Base-by-base conservation (phyloP, 2,113 vertebrate species). In the Camelus bactrianus region DNA sequence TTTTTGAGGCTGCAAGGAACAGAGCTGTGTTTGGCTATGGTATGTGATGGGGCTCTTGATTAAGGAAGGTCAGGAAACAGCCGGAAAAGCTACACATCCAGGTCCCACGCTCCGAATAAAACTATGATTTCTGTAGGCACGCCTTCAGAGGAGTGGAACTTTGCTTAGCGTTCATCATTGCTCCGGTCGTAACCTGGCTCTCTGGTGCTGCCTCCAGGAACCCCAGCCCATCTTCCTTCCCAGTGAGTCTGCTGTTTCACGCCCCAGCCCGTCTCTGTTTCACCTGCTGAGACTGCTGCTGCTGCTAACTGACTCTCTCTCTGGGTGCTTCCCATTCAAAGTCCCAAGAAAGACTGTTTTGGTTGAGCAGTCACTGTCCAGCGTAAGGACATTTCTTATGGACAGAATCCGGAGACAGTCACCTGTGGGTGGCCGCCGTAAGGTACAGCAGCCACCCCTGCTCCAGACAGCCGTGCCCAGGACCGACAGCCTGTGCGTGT, bases 141-240 rank as follows among this genome's bases (percentile, higher is more conserved):
- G 10, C 11, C 60, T 30, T 32, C 32, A 38, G 10, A 69, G 48
- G 81, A 4, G 76, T 1, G 2, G 46, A 26, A 13, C 19, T 72
- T 17, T 16, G 28, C 9, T 65, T 20, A 6, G 35, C 32, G 3
- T 20, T 76, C 42, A 26, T 0, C 58, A 0, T 3, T 8, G 8
- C 24, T n/a, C 20, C 42, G 26, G 17, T 14, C 0, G 52, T 28
- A 19, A 22, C 19, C 20, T 35, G 56, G 13, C 48, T 77, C 46
- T 26, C n/a, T 16, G 7, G 11, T 26, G 67, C 3, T 12, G 20
- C 54, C 54, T 76, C 9, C 20, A 8, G 80, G 54, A 60, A 64
- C 13, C 2, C 17, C n/a, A 20, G 19, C 5, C 56, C 22, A 13
- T 30, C 15, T 12, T 70, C 28, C 73, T 9, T 38, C 15, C 7